Conservation (phyloP, 1,140 invertebrate species). For the Triops cancriformis region DNA sequence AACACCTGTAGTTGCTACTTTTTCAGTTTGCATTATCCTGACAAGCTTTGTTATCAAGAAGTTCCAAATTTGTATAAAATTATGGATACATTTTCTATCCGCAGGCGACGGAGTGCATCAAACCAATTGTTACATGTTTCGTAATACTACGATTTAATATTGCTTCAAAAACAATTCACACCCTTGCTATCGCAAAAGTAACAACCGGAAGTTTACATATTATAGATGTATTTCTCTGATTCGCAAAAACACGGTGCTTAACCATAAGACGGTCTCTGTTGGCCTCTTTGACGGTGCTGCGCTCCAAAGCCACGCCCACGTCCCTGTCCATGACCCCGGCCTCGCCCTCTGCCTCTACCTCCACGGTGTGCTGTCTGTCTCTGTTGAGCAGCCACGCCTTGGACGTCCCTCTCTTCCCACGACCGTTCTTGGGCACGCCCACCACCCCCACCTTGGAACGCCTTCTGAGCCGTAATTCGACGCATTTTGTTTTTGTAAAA, state of each 20-base stretch:
- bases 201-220: background rate
- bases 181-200: no score
- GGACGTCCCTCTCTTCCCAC: background rate
- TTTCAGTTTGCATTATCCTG: no score
- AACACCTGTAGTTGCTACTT: no score
- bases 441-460: background rate
- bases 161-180: no score
- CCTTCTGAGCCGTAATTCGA: background rate
- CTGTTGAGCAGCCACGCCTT: background rate
- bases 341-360: background rate
- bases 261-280: background rate
- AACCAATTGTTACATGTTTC: no score
- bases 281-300: background rate
- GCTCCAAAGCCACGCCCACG: background rate
- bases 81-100: no score
- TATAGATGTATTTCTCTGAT: background rate
- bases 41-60: no score
- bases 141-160: no score
- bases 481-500: conserved; percentile 23
- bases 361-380: background rate
- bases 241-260: background rate
- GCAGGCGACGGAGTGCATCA: no score
- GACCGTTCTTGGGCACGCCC: background rate
- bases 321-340: background rate
- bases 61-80: no score